Evolutionary conservation across 1,140 invertebrate species (phyloP).

Genomic region (Ceratosolen solmsi): DNA sequence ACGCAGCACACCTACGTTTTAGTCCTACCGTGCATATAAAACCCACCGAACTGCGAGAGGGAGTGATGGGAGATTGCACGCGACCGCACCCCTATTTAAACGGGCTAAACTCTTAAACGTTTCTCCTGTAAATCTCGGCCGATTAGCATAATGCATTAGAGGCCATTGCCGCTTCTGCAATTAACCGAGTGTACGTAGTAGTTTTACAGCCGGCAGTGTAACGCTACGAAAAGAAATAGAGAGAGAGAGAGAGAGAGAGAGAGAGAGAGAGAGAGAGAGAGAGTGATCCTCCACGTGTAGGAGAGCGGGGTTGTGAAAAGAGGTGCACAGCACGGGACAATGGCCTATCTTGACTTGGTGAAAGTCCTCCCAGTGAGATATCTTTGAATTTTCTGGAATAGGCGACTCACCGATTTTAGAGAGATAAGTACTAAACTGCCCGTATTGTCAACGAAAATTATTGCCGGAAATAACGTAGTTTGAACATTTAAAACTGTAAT

Average conservation of each 20-base stretch:
- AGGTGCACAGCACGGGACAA: background rate
- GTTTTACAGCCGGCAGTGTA: conserved; percentile 44
- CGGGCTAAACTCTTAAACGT: conserved; percentile 58
- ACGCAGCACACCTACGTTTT: background rate
- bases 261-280: background rate
- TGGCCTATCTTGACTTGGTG: background rate
- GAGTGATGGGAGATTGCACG: background rate
- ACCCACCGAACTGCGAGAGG: background rate
- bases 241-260: background rate
- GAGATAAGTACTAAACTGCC: too few species aligned
- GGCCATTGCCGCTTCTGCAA: conserved; percentile 60
- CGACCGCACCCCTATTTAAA: conserved; percentile 46
- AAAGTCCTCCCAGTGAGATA: background rate
- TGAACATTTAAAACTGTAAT: too few species aligned
- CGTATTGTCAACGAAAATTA: too few species aligned
- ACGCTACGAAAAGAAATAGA: background rate
- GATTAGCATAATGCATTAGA: conserved; percentile 64
- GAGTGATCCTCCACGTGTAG: background rate
- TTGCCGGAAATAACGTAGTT: too few species aligned
- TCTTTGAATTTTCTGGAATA: background rate
- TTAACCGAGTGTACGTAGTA: conserved; percentile 60
- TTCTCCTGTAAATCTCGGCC: conserved; percentile 56
- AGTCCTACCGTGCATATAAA: background rate
- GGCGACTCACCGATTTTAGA: background rate
- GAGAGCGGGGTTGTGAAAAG: background rate